Conservation (phyloP, 2,797 vertebrate species). For the Dicrostonyx torquatus region DNA sequence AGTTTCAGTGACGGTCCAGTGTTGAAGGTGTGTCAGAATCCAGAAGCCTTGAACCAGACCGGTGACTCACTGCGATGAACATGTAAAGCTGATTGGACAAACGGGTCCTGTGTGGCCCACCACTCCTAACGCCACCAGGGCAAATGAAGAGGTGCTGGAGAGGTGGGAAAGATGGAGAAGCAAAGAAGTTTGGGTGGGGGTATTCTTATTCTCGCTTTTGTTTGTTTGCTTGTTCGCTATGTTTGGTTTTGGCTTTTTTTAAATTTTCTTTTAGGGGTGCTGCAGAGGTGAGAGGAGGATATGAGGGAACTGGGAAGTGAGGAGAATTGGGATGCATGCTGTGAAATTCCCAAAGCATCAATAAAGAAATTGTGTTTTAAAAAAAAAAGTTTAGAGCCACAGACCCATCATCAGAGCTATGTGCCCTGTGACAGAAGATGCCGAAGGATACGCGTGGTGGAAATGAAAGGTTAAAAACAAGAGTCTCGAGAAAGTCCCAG, state of each 20-base stretch:
- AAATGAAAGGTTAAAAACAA: slow-evolving; percentile 10
- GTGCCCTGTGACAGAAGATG: neutral
- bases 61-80: neutral
- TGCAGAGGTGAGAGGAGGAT: neutral
- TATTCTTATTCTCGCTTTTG: neutral
- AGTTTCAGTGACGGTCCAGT: neutral
- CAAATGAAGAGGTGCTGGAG: neutral
- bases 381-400: neutral
- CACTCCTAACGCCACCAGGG: neutral
- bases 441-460: neutral
- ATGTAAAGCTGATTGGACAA: neutral
- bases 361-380: neutral
- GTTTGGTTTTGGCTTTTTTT: neutral
- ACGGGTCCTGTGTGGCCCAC: neutral
- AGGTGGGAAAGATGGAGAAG: neutral
- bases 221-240: neutral
- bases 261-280: neutral
- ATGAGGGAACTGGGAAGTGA: neutral
- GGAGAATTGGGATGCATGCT: neutral
- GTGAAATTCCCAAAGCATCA: neutral
- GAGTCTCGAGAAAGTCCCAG: slow-evolving; percentile 4
- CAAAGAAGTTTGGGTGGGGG: neutral
- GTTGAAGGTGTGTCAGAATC: neutral
- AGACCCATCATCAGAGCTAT: neutral
- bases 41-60: neutral